Base-by-base conservation (phyloP, 2,113 vertebrate species). In the Bos taurus region DNA sequence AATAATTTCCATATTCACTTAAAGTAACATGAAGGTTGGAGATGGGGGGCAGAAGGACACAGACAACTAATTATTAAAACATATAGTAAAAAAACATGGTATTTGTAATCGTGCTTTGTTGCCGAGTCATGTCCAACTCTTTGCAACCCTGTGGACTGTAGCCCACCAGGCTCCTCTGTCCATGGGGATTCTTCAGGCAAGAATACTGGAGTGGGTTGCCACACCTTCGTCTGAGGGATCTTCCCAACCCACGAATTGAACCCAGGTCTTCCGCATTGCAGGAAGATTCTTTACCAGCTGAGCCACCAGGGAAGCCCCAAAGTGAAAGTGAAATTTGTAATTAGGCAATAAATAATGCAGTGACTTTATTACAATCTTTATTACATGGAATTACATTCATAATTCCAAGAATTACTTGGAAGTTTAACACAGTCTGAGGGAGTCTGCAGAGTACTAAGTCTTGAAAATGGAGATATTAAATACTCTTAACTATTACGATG, bases 1-100 rank as follows among this genome's bases (percentile, higher is more conserved):
- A 97, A 81, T 43, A 90, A 93, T 91, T 97, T 91, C 48, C 33
- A 62, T 82, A 93, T 56, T 88, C 11, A 88, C n/a, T 6, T 82
- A 90, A 92, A 94, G 74, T 84, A 93, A 91, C 17, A 57, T 46
- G 52, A 93, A 86, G 43, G 78, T 52, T 56, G 25, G 74, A 46
- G 43, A 43, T 48, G 26, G 77, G 46, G 28, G 46, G 11, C 7
- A 90, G 56, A 85, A 91, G 25, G 19, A 95, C 36, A 96, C 0
- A 88, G 56, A n/a, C 26, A 96, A 80, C 43, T 60, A 84, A 90
- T 50, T 86, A 93, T 40, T 86, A 95, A 93, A 91, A 64, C 62
- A 77, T 48, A 88, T 43, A 21, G 9, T 80, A 84, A 88, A 84
- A 33, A 56, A 83, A 3, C n/a, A 36, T 2, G 0, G 64, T 36